Evolutionary conservation across 2,113 vertebrate genomes (phyloP).

Genomic region (Sturnira hondurensis): DNA sequence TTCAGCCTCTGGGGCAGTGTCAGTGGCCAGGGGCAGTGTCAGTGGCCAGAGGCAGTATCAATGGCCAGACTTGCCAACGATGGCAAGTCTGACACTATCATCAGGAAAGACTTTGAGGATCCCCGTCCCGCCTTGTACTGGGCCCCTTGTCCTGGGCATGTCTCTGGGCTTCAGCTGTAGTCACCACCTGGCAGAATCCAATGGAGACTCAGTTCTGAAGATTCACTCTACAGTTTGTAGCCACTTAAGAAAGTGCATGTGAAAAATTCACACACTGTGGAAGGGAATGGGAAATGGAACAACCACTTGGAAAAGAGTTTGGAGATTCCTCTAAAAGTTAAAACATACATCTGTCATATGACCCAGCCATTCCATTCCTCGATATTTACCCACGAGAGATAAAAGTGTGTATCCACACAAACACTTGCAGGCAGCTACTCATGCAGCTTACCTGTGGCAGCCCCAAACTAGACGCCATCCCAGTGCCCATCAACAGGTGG

Average conservation of each 20-base stretch:
- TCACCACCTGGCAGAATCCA: neutral
- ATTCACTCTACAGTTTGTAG: neutral
- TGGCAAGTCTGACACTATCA: neutral
- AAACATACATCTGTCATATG: slow-evolving; percentile 1
- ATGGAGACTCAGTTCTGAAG: neutral
- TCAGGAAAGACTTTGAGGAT: neutral
- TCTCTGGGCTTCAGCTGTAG: neutral
- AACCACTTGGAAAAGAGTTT: neutral
- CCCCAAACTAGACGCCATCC: neutral
- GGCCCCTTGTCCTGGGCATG: neutral
- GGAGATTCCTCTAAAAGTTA: neutral
- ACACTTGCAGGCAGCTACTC: neutral
- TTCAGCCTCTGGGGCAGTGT: neutral
- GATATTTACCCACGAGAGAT: neutral
- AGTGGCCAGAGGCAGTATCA: neutral
- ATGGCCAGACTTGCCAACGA: no score
- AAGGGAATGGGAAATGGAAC: neutral
- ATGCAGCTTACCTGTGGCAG: neutral
- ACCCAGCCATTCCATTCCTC: neutral
- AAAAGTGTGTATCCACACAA: neutral
- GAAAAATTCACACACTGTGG: neutral
- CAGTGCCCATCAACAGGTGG: neutral
- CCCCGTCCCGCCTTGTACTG: neutral
- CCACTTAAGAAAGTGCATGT: neutral
- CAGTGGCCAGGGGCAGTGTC: neutral